phyloP scores from a whole-genome alignment of 2,113 vertebrate genomes.

The Mus spicilegus region DNA sequence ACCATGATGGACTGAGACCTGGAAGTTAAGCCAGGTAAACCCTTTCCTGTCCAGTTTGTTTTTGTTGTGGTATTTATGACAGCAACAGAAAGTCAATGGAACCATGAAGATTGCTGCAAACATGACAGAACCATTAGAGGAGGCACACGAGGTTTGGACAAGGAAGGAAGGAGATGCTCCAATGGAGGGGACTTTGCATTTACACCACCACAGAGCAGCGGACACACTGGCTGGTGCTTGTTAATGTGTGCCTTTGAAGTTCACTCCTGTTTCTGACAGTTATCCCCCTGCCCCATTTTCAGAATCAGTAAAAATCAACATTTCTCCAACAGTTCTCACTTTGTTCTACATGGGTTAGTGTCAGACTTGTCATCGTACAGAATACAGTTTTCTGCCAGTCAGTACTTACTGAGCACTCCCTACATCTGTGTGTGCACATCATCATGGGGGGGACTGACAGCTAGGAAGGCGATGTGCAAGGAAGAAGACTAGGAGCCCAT shows the following conservation, averaged over 20 bases:
- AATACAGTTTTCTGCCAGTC: constrained; percentile 51
- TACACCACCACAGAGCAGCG: constrained; percentile 51
- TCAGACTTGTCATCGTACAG: constrained; percentile 8
- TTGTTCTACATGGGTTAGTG: constrained; percentile 21
- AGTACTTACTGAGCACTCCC: background rate
- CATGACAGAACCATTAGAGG: background rate
- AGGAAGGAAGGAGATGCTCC: background rate
- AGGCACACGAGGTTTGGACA: background rate
- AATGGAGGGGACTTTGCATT: constrained; percentile 30
- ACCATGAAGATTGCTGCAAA: background rate
- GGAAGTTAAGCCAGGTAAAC: background rate
- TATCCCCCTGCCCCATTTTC: background rate
- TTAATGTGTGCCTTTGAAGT: constrained; percentile 7
- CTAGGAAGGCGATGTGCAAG: background rate
- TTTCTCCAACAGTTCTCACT: constrained; percentile 1
- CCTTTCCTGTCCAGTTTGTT: background rate
- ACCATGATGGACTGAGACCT: background rate
- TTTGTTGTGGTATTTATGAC: background rate
- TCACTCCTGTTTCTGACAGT: constrained; percentile 50
- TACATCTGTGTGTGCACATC: background rate
- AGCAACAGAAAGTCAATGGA: background rate
- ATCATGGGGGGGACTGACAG: background rate
- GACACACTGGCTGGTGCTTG: background rate
- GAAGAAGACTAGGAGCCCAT: background rate
- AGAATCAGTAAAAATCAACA: constrained; percentile 23